A percentile compares a stretch with the other conserved stretches of the same genome.
These are phyloP conservation scores for Microcebus lehilahytsara DNA, from an alignment of 2,113 vertebrate species.

Conservation along the genomic window DNA sequence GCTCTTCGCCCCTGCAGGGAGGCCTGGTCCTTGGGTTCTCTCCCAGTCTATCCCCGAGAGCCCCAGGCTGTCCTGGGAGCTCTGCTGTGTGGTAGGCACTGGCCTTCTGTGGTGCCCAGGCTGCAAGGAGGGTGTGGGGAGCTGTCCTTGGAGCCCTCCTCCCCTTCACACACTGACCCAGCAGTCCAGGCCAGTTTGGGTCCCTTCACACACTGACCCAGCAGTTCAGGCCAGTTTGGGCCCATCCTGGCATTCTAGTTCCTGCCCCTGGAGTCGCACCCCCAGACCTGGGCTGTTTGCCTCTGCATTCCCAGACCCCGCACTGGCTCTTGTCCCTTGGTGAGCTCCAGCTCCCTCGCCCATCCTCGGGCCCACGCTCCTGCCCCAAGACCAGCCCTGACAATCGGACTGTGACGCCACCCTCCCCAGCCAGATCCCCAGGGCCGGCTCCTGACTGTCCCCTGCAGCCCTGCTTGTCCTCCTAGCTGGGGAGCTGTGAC, in stretches of 20 bases:
- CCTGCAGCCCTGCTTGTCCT: too few relatives aligned
- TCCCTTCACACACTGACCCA: fast-evolving
- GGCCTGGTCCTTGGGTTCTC: not conserved
- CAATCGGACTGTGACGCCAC: not conserved
- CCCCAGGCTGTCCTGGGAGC: fast-evolving
- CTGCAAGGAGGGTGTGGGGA: not conserved
- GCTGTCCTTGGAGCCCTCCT: not conserved
- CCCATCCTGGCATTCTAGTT: not conserved
- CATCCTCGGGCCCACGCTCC: fast-evolving
- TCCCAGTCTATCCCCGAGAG: not conserved
- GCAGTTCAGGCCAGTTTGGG: not conserved
- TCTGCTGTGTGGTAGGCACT: too few relatives aligned
- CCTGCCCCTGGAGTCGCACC: not conserved
- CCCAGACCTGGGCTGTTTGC: not conserved
- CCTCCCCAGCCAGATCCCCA: not conserved
- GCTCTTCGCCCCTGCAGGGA: not conserved
- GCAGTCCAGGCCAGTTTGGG: not conserved
- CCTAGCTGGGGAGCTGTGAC: not conserved
- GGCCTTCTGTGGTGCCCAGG: not conserved
- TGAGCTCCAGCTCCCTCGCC: not conserved
- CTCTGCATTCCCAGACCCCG: not conserved
- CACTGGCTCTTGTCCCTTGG: too few relatives aligned
- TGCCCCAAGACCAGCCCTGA: not conserved
- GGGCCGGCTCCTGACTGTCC: too few relatives aligned
- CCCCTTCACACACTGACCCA: fast-evolving